Percentiles rank a stretch among this genome's conserved stretches.
These are phyloP conservation scores for Vulpes vulpes DNA, from an alignment of 2,113 vertebrate genomes.

Conservation along the genomic window DNA sequence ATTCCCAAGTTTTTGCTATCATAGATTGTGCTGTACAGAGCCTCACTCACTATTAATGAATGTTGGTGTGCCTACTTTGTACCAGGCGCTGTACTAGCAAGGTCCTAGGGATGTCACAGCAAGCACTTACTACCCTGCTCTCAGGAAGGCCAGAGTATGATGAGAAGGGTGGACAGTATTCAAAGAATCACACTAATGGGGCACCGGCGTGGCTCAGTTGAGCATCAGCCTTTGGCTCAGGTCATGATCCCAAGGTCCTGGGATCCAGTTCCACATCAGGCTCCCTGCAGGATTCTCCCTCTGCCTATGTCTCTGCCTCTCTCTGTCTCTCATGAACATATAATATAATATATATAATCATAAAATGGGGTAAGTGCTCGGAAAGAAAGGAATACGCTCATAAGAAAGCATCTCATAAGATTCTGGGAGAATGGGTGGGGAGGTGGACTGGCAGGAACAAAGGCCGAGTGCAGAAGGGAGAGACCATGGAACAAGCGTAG, in stretches of 20 bases:
- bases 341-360: not conserved
- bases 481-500: rapidly evolving
- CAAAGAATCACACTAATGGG: not conserved
- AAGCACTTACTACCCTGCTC: not conserved
- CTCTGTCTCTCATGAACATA: too few species aligned
- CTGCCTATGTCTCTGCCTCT: too few species aligned
- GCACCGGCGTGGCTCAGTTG: too few species aligned
- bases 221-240: too few species aligned
- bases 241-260: too few species aligned
- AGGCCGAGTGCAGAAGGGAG: not conserved
- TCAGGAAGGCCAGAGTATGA: not conserved
- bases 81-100: not conserved
- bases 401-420: not conserved
- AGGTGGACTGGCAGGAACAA: not conserved
- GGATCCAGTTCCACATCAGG: too few species aligned
- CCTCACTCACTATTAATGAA: too few species aligned
- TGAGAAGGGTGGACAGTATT: not conserved
- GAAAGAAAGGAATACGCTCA: not conserved
- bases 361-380: not conserved
- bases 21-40: constrained; percentile 32
- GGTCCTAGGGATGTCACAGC: not conserved
- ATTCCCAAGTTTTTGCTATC: constrained; percentile 53
- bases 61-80: not conserved
- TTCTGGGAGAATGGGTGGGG: not conserved
- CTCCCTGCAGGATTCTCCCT: too few species aligned